Evolutionary conservation across 1,140 invertebrate genomes (phyloP).

Genomic region (Eupeodes corollae): DNA sequence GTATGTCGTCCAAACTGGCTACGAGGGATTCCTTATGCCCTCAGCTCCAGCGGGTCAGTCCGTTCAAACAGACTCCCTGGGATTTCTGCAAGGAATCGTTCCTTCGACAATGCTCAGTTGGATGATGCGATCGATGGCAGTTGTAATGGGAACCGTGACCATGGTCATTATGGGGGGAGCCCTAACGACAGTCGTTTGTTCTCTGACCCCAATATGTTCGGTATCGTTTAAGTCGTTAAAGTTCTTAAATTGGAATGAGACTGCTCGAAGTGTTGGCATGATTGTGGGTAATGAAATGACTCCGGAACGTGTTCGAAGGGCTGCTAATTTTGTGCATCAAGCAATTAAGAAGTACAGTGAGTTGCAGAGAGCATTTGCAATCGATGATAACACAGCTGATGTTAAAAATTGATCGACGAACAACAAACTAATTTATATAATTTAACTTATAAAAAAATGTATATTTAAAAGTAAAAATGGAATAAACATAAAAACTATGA

Average conservation of each 20-base stretch:
- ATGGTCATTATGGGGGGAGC: slow-evolving; percentile 45
- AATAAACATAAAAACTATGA: too few species aligned
- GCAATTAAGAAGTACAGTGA: slow-evolving; percentile 54
- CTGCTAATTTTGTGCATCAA: slow-evolving; percentile 47
- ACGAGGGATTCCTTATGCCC: slow-evolving; percentile 34
- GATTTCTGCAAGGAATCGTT: slow-evolving; percentile 16
- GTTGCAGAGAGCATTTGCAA: slow-evolving; percentile 35
- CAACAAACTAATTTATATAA: too few species aligned
- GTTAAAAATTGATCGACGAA: too few species aligned
- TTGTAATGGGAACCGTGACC: slow-evolving; percentile 38
- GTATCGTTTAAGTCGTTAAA: slow-evolving; percentile 45
- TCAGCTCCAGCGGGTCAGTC: slow-evolving; percentile 5
- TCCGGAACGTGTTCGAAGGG: slow-evolving; percentile 43
- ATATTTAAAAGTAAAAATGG: too few species aligned
- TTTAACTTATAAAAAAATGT: too few species aligned
- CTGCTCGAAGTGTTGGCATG: slow-evolving; percentile 24
- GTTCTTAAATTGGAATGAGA: slow-evolving; percentile 24
- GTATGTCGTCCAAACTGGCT: slow-evolving; percentile 35
- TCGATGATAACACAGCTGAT: too few species aligned
- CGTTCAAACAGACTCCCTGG: slow-evolving; percentile 11
- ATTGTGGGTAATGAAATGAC: slow-evolving; percentile 33
- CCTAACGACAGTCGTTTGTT: slow-evolving; percentile 48
- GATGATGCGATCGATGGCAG: slow-evolving; percentile 26
- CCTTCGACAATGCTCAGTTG: slow-evolving; percentile 23
- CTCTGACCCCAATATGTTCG: slow-evolving; percentile 52